Evolutionary conservation across 92 coral and sea anemone species (phyloP).

Genomic region (Porites divaricata): DNA sequence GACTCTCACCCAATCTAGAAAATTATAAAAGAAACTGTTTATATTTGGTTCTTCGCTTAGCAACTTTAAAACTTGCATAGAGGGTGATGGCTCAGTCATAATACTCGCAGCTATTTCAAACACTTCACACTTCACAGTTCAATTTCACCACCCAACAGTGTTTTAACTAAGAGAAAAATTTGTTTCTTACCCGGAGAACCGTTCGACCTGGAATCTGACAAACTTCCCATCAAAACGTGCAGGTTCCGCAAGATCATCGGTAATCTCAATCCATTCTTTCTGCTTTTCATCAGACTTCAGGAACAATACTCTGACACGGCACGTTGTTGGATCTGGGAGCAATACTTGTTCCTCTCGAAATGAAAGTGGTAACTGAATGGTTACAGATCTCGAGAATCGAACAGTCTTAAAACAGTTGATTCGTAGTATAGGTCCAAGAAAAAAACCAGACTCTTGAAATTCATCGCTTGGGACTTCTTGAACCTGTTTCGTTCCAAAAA

Average conservation of each 20-base stretch:
- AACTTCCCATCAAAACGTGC: neutral
- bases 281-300: neutral
- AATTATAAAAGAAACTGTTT: too few species aligned
- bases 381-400: neutral
- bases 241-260: neutral
- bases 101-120: too few species aligned
- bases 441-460: neutral
- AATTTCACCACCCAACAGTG: too few species aligned
- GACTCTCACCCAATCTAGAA: too few species aligned
- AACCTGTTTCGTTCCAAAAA: neutral
- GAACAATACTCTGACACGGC: neutral
- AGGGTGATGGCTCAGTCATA: too few species aligned
- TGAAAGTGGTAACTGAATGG: neutral
- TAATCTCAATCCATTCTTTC: conserved; percentile 15
- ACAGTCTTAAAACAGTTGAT: neutral
- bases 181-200: neutral
- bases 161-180: too few species aligned
- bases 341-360: neutral
- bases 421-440: conserved; percentile 4
- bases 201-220: neutral
- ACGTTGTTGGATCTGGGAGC: neutral
- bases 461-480: conserved; percentile 9
- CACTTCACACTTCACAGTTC: too few species aligned
- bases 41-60: too few species aligned
- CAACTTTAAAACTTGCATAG: too few species aligned